Conservation (phyloP, 1,140 invertebrate genomes). For the Meloidogyne exigua region DNA sequence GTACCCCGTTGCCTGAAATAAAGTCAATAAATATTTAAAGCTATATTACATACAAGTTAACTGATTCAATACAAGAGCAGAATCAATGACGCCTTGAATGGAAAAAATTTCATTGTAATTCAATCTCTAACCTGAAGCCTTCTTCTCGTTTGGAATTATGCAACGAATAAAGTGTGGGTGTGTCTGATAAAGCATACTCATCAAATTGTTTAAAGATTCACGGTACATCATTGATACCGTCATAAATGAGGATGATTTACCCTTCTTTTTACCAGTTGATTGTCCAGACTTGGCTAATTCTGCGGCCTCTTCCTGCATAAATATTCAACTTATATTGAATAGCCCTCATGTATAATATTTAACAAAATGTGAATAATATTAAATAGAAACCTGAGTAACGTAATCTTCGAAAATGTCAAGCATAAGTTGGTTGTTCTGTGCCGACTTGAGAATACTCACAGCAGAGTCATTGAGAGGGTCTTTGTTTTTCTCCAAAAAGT, state of each 20-base stretch:
- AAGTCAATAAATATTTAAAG: background rate
- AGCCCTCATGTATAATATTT: no score
- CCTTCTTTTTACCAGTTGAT: constrained; percentile 60
- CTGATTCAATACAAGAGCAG: constrained; percentile 97
- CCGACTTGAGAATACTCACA: constrained; percentile 75
- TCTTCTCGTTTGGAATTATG: constrained; percentile 99
- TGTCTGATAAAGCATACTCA: constrained; percentile 68
- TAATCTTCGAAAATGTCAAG: constrained; percentile 60
- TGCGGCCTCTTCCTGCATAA: constrained; percentile 51
- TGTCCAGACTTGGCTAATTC: constrained; percentile 57
- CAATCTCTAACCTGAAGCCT: constrained; percentile 72
- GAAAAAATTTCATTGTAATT: background rate
- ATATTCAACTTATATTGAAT: background rate
- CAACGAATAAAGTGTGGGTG: constrained; percentile 99
- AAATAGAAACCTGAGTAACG: constrained; percentile 46
- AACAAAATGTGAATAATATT: no score
- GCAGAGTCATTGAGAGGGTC: constrained; percentile 76
- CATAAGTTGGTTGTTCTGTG: constrained; percentile 52
- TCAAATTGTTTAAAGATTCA: constrained; percentile 63
- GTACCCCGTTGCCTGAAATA: constrained; percentile 85
- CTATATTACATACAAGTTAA: constrained; percentile 76
- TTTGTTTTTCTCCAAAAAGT: constrained; percentile 64
- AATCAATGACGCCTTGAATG: constrained; percentile 86
- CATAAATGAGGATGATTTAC: constrained; percentile 63
- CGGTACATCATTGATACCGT: constrained; percentile 64